phyloP scores from a whole-genome alignment of 2,113 vertebrate genomes.

The Motacilla tschutschensis region DNA sequence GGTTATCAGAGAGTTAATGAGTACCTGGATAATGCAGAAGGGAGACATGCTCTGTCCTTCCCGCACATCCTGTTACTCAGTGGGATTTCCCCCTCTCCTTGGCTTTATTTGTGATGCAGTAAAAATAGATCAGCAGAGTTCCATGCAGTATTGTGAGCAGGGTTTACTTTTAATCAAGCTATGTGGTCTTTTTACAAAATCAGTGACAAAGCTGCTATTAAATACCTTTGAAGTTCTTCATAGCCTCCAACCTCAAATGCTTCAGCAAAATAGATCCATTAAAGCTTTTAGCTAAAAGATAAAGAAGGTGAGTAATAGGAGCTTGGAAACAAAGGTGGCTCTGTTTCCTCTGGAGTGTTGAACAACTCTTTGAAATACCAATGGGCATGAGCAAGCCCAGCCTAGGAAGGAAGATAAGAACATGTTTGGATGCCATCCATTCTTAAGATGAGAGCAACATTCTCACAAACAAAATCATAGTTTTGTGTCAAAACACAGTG shows the following conservation, averaged over 20 bases:
- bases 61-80: background rate
- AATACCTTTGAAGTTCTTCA: constrained; percentile 35
- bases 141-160: background rate
- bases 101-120: constrained; percentile 38
- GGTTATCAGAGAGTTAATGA: constrained; percentile 51
- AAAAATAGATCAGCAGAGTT: constrained; percentile 39
- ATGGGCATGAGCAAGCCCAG: background rate
- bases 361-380: constrained; percentile 6
- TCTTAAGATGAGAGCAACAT: background rate
- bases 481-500: background rate
- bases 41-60: background rate
- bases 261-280: background rate
- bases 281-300: constrained; percentile 10
- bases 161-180: constrained; percentile 42
- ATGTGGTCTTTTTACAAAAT: constrained; percentile 24
- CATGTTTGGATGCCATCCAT: background rate
- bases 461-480: background rate
- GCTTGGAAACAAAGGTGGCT: constrained; percentile 15
- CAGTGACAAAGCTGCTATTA: background rate
- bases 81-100: constrained; percentile 37
- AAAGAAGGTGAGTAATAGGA: constrained; percentile 11
- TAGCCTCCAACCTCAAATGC: constrained; percentile 26
- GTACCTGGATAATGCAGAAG: constrained; percentile 29
- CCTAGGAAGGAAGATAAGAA: constrained; percentile 4
- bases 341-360: background rate